Evolutionary conservation across 30 jellyfish, hydroid and myxozoan genomes (phyloP).

Genomic region (Chironex yamaguchii): DNA sequence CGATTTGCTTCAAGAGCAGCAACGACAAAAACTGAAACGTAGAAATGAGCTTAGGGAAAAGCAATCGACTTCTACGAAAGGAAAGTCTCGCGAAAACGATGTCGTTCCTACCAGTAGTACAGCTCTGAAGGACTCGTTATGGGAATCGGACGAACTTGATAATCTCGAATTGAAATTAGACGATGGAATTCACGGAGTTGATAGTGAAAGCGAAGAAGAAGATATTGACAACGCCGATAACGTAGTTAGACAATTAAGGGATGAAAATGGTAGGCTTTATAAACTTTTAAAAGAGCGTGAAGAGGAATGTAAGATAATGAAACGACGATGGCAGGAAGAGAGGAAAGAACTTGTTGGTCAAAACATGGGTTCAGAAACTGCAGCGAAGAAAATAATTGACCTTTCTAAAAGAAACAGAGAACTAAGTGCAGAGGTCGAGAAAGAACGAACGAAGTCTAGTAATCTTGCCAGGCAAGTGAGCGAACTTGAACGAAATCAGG

Average conservation of each 20-base stretch:
- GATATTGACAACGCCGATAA: neutral
- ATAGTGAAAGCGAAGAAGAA: neutral
- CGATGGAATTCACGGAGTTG: neutral
- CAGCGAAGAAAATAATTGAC: conserved; percentile 92
- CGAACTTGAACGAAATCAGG: conserved; percentile 37
- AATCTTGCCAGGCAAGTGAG: conserved; percentile 66
- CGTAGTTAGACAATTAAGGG: conserved; percentile 69
- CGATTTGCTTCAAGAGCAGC: conserved; percentile 62
- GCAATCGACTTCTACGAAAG: neutral
- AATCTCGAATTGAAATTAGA: neutral
- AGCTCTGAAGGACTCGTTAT: neutral
- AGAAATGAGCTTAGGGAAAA: conserved; percentile 15
- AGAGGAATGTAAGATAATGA: conserved; percentile 84
- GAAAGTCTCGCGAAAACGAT: neutral
- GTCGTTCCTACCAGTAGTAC: neutral
- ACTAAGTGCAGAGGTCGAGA: conserved; percentile 88
- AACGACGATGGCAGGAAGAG: conserved; percentile 92
- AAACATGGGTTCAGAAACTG: conserved; percentile 85
- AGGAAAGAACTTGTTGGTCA: conserved; percentile 87
- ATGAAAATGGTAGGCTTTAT: conserved; percentile 93
- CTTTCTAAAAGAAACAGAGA: conserved; percentile 86
- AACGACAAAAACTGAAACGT: conserved; percentile 47
- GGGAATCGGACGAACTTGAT: neutral
- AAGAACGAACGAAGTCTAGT: conserved; percentile 70
- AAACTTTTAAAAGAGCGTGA: conserved; percentile 89